These are phyloP conservation scores for Drosophila pseudoobscura DNA, from an alignment of 1,140 invertebrate genomes.

Conservation along the genomic window DNA sequence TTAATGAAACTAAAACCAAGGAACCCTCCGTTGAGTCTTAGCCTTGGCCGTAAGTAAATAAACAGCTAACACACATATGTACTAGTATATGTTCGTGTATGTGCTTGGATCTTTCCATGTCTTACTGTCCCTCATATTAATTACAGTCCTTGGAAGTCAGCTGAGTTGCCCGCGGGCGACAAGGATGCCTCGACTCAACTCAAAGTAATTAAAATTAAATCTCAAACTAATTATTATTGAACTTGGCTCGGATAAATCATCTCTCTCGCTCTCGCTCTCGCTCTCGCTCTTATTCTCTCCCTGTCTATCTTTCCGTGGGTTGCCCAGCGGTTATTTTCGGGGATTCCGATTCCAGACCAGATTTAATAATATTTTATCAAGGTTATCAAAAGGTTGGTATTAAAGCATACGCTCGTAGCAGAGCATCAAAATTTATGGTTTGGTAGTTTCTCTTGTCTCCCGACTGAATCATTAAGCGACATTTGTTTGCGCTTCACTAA, in stretches of 20 bases:
- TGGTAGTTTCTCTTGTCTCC: background rate
- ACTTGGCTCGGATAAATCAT: slow-evolving; percentile 38
- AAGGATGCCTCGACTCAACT: slow-evolving; percentile 42
- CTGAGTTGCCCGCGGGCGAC: slow-evolving; percentile 53
- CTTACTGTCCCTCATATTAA: slow-evolving; percentile 64
- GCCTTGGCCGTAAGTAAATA: slow-evolving; percentile 65
- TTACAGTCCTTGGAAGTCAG: slow-evolving; percentile 72
- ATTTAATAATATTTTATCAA: slow-evolving; percentile 55
- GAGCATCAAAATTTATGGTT: background rate
- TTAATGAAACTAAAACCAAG: slow-evolving; percentile 69
- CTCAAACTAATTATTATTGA: slow-evolving; percentile 81
- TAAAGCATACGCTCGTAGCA: slow-evolving; percentile 32
- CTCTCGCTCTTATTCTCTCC: slow-evolving; percentile 23
- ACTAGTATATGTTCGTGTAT: slow-evolving; percentile 3
- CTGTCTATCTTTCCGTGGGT: slow-evolving; percentile 10
- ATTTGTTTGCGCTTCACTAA: slow-evolving; percentile 78
- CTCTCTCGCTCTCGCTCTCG: slow-evolving; percentile 12
- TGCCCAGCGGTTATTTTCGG: slow-evolving; percentile 60
- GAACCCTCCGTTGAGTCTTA: slow-evolving; percentile 49
- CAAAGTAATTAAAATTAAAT: slow-evolving; percentile 82
- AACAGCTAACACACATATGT: slow-evolving; percentile 50
- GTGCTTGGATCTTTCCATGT: slow-evolving; percentile 32
- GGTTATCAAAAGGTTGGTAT: slow-evolving; percentile 58
- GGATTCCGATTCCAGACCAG: slow-evolving; percentile 1
- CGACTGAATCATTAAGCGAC: slow-evolving; percentile 65